Conservation (phyloP, 2,113 vertebrate genomes). For the Pipra filicauda region DNA sequence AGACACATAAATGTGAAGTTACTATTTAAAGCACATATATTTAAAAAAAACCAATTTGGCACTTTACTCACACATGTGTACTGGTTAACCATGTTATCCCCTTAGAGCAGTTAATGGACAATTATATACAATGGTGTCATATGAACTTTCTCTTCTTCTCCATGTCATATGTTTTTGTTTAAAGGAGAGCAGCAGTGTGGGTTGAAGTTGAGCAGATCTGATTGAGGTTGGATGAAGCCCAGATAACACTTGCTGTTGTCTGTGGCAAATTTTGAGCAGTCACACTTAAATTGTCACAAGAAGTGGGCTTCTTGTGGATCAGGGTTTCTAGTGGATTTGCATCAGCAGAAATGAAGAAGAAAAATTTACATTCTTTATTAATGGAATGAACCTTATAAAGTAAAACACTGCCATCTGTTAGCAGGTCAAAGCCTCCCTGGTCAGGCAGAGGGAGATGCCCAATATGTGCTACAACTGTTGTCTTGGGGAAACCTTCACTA, state of each 20-base stretch:
- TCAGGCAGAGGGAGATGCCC: neutral
- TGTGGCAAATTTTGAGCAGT: neutral
- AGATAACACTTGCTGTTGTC: neutral
- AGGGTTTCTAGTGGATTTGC: neutral
- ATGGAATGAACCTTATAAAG: neutral
- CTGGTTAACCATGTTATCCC: neutral
- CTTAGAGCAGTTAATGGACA: neutral
- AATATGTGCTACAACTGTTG: neutral
- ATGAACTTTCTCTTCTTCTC: neutral
- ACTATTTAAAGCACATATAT: neutral
- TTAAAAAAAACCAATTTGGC: rapidly evolving
- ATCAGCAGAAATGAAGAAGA: neutral
- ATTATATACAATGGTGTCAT: neutral
- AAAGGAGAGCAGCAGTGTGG: neutral
- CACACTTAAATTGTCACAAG: neutral
- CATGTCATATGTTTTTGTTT: neutral
- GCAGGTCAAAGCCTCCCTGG: neutral
- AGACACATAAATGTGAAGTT: neutral
- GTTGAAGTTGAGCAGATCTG: neutral
- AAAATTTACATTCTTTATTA: neutral
- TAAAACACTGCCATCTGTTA: constrained; percentile 9
- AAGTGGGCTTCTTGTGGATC: neutral
- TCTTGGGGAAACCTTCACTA: neutral
- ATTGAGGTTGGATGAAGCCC: neutral
- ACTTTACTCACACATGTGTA: neutral